Conservation (phyloP, 2,888 invertebrate genomes). For the Leucophenga maculata region DNA sequence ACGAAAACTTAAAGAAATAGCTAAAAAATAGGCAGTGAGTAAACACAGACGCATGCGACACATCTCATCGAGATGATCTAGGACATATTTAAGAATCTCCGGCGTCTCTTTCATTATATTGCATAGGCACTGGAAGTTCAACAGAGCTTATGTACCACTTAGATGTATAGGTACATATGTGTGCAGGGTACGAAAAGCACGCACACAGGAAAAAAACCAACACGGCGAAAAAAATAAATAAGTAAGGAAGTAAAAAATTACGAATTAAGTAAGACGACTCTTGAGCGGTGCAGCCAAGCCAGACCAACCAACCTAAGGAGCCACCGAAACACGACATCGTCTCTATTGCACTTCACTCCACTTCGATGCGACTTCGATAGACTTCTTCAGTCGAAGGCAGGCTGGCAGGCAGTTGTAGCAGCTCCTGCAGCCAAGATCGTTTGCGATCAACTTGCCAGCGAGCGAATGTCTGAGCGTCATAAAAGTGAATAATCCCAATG, state of each 20-base stretch:
- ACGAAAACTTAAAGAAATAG: no score
- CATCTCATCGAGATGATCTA: no score
- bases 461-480: constrained; percentile 48
- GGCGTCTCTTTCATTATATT: no score
- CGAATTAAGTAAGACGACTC: constrained; percentile 23
- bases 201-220: no score
- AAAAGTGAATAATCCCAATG: constrained; percentile 59
- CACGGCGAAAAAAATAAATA: not conserved
- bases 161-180: no score
- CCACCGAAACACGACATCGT: constrained; percentile 32
- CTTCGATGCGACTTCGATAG: constrained; percentile 60
- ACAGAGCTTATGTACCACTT: no score
- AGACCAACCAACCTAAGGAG: no score
- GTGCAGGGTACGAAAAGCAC: no score
- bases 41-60: no score
- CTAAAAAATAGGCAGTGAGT: no score
- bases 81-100: no score
- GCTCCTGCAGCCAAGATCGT: constrained; percentile 6
- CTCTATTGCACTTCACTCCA: constrained; percentile 43
- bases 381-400: constrained; percentile 22
- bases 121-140: no score
- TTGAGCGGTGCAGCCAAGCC: constrained; percentile 26
- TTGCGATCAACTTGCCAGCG: not conserved
- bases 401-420: not conserved
- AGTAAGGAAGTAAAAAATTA: constrained; percentile 11